Conservation (phyloP, 2,888 invertebrate species). For the Vandiemenella viatica region DNA sequence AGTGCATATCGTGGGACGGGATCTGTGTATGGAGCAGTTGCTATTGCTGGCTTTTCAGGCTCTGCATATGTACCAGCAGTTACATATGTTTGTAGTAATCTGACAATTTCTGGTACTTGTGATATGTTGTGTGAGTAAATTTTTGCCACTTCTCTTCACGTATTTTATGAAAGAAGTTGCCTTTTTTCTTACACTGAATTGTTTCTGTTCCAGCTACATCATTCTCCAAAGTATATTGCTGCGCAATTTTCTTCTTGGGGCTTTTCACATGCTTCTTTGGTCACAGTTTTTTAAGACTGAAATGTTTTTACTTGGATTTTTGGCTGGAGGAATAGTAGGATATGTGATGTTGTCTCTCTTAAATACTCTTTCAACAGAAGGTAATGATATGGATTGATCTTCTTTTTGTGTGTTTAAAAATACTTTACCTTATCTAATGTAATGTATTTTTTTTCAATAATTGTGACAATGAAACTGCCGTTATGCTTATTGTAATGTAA, state of each 20-base stretch:
- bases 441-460: no score
- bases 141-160: constrained; percentile 6
- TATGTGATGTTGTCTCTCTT: constrained; percentile 34
- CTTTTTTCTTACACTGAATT: neutral
- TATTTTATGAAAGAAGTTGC: neutral
- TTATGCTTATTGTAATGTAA: no score
- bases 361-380: no score
- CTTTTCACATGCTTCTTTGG: constrained; percentile 45
- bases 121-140: constrained; percentile 37
- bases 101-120: constrained; percentile 33
- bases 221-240: constrained; percentile 36
- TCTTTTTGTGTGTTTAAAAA: no score
- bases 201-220: constrained; percentile 29
- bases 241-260: constrained; percentile 41
- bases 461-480: no score
- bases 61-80: constrained; percentile 49
- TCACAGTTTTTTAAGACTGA: constrained; percentile 45
- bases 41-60: constrained; percentile 29
- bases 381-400: no score
- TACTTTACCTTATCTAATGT: no score
- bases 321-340: constrained; percentile 39
- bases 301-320: constrained; percentile 43
- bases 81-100: constrained; percentile 45
- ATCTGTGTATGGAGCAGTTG: constrained; percentile 41
- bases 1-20: constrained; percentile 47